Base-by-base conservation (phyloP, 1,140 invertebrate genomes). In the Tachypleus tridentatus region DNA sequence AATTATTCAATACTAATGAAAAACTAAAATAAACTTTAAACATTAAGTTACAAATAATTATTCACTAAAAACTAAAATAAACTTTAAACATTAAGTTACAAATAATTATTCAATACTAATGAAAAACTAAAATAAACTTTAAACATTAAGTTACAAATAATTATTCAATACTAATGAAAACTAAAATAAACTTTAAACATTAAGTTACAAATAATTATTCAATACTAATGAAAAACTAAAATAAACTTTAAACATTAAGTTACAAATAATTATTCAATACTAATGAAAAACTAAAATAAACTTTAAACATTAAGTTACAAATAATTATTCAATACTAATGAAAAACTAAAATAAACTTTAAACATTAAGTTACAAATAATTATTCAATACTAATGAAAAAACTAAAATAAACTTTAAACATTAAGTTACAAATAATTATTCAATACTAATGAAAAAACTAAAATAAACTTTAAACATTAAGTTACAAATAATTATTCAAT, bases 361-460 rank as follows among this genome's bases (percentile, higher is more conserved):
- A 6, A 29, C 7, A 64, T 56, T n/a, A n/a, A n/a, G n/a, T 49
- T 54, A n/a, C 5, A 58, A 64, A 53, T 29, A 9, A 56, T 59
- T 6, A 11, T 10, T 54, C n/a, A 57, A 29, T 29, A 29, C 29
- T 29, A 29, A 29, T 29, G 29, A n/a, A 29, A 29, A 29, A 29
- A 29, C 29, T 29, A 29, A 29, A 29, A 29, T 29, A 29, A 29
- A 29, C 29, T 29, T 29, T 29, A 0, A 6, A 29, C 7, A 64
- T 56, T n/a, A n/a, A n/a, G n/a, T 49, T 54, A n/a, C 5, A 58
- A 64, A 53, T 29, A 9, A 56, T 59, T 6, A 11, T 10, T 54
- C n/a, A 57, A 29, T 29, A 29, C 29, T 29, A 29, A 29, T 29
- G 29, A n/a, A 29, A 29, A 29, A 29, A 29, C 29, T 29, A 29